A percentile compares a stretch with the other conserved stretches of the same genome.
Conservation (phyloP, 30 jellyfish, hydroid and myxozoan genomes). For the Mastigias papua region DNA sequence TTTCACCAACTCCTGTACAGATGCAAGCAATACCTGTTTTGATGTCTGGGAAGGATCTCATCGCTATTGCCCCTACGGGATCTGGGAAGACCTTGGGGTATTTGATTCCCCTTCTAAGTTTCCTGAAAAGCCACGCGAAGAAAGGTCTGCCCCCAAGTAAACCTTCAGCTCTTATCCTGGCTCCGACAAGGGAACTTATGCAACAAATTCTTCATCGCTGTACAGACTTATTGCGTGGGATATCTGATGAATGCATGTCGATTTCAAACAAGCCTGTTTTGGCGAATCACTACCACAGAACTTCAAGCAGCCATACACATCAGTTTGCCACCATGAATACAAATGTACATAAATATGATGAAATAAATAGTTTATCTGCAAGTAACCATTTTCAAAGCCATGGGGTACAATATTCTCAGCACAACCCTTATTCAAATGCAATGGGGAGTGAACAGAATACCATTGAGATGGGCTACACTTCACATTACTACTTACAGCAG, state of each 20-base stretch:
- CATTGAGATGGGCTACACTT: neutral
- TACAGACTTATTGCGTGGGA: conserved; percentile 8
- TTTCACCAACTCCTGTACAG: conserved; percentile 90
- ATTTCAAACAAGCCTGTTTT: too few relatives aligned
- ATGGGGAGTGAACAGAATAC: neutral
- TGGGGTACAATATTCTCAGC: neutral
- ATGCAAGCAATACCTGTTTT: conserved; percentile 88
- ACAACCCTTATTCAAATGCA: neutral
- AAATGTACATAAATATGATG: neutral
- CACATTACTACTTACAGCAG: too few relatives aligned
- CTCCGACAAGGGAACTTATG: conserved; percentile 96
- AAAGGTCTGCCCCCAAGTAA: neutral
- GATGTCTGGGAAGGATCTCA: conserved; percentile 75
- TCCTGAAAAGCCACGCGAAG: conserved; percentile 10
- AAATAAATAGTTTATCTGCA: neutral
- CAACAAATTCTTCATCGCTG: conserved; percentile 72
- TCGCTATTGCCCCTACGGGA: conserved; percentile 91
- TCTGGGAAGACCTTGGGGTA: conserved; percentile 93
- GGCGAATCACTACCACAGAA: neutral
- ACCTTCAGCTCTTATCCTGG: conserved; percentile 76
- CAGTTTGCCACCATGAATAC: neutral
- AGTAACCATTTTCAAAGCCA: neutral
- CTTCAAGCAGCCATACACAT: neutral
- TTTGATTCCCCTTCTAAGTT: conserved; percentile 71
- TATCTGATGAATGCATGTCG: neutral